Evolutionary conservation across 2,113 vertebrate genomes (phyloP).

Genomic region (Gasterosteus aculeatus): DNA sequence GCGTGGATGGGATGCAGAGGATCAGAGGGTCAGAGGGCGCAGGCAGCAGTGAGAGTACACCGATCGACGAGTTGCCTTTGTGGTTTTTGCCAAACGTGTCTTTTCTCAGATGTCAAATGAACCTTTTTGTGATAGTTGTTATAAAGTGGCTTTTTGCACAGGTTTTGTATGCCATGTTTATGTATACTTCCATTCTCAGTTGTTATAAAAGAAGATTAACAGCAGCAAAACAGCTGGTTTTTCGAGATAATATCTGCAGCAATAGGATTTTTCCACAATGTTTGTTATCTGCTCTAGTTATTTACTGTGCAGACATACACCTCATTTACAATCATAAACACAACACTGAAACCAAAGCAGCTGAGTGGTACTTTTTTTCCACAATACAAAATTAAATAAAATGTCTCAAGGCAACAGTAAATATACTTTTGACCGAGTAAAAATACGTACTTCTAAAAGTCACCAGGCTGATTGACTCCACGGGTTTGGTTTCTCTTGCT

Average conservation of each 20-base stretch:
- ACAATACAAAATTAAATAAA: not conserved
- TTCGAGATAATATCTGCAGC: not conserved
- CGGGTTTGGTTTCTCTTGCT: constrained; percentile 3
- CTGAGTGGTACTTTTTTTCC: not conserved
- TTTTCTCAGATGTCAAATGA: constrained; percentile 28
- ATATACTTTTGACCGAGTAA: not conserved
- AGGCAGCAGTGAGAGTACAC: constrained; percentile 1
- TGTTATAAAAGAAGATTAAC: not conserved
- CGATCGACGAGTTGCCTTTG: constrained; percentile 11
- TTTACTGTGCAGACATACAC: not conserved
- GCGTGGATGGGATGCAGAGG: not conserved
- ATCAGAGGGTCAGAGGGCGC: not conserved
- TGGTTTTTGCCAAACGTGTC: constrained; percentile 33
- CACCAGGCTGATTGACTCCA: not conserved
- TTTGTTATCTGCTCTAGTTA: constrained; percentile 5
- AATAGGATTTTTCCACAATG: not conserved
- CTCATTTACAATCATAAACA: not conserved
- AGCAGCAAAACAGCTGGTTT: not conserved
- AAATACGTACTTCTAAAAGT: not conserved
- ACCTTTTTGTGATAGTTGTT: constrained; percentile 43
- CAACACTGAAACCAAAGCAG: not conserved
- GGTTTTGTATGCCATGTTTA: constrained; percentile 54
- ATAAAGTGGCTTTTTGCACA: constrained; percentile 61
- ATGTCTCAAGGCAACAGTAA: not conserved
- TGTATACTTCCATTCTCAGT: constrained; percentile 30